A percentile compares a stretch with the other conserved stretches of the same genome.
Conservation (phyloP, 2,113 vertebrate species). For the Amphiprion percula region DNA sequence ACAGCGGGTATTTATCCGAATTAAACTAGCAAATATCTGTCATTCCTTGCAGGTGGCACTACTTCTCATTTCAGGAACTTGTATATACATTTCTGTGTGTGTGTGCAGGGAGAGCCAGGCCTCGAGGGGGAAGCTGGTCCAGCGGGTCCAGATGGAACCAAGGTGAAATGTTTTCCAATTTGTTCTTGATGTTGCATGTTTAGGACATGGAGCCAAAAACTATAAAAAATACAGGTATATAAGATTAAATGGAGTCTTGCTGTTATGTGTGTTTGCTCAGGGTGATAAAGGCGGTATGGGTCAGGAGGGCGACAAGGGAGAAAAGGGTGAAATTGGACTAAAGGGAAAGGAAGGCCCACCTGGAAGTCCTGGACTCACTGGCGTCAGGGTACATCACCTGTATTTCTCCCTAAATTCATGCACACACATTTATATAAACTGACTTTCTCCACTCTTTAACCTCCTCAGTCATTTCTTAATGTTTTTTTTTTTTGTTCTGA, state of each 20-base stretch:
- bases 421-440: neutral
- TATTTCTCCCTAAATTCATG: neutral
- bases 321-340: constrained; percentile 91
- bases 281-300: constrained; percentile 96
- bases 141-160: constrained; percentile 90
- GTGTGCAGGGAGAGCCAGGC: constrained; percentile 89
- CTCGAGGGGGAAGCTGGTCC: constrained; percentile 91
- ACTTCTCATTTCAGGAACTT: neutral
- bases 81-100: constrained; percentile 10
- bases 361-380: constrained; percentile 90
- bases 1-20: constrained; percentile 85
- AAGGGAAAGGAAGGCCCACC: constrained; percentile 92
- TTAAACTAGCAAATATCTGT: constrained; percentile 4
- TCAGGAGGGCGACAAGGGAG: constrained; percentile 91
- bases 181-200: neutral
- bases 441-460: neutral
- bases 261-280: constrained; percentile 72
- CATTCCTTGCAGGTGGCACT: neutral
- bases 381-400: constrained; percentile 89
- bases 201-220: neutral
- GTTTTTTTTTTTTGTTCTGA: constrained; percentile 27
- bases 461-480: neutral
- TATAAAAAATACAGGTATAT: neutral
- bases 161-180: constrained; percentile 82
- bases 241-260: neutral